Evolutionary conservation across 2,888 invertebrate genomes (phyloP).

Genomic region (Eupeodes latifasciatus): DNA sequence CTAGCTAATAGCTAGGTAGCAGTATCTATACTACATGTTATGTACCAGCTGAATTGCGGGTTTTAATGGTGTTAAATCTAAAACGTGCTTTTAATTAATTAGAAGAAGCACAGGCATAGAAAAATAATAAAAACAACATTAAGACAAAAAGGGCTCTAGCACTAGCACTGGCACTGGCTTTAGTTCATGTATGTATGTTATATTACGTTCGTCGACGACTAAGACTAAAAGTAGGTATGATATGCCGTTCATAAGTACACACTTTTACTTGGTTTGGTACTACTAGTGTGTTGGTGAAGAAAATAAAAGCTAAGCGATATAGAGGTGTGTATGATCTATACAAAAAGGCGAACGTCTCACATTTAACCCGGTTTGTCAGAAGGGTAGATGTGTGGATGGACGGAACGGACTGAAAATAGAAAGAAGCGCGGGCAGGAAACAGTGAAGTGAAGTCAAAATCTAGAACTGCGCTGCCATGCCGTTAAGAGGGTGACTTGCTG

Average conservation of each 20-base stretch:
- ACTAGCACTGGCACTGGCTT: not conserved
- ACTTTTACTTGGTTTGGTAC: not conserved
- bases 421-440: conserved; percentile 25
- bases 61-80: conserved; percentile 75
- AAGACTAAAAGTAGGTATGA: too few relatives aligned
- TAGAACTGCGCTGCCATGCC: conserved; percentile 43
- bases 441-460: conserved; percentile 48
- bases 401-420: not conserved
- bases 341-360: conserved; percentile 47
- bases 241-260: not conserved
- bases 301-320: conserved; percentile 8
- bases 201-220: too few relatives aligned
- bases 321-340: conserved; percentile 26
- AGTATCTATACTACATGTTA: not conserved
- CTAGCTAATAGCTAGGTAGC: conserved; percentile 12
- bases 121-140: conserved; percentile 45
- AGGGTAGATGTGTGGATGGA: not conserved
- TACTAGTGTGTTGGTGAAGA: not conserved
- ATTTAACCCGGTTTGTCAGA: conserved; percentile 28
- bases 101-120: conserved; percentile 59
- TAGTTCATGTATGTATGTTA: conserved; percentile 11
- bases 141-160: conserved; percentile 27
- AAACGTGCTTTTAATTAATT: conserved; percentile 77
- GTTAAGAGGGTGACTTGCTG: conserved; percentile 31
- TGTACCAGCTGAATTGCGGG: conserved; percentile 52